Percentiles rank a stretch among this genome's conserved stretches.
These are phyloP conservation scores for Orchestes rusci DNA, from an alignment of 2,888 invertebrate genomes.

Conservation along the genomic window DNA sequence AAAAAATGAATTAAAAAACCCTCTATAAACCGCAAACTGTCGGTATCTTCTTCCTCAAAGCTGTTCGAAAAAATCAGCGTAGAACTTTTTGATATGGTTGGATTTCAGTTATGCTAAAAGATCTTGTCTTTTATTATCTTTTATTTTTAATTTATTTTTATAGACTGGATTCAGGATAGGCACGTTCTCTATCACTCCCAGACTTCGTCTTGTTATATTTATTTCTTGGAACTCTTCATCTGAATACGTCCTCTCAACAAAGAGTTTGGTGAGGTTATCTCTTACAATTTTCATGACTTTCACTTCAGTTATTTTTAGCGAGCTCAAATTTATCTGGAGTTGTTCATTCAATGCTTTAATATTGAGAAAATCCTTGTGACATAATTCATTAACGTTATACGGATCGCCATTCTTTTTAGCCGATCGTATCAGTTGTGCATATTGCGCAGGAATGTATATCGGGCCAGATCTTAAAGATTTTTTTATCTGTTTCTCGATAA, in stretches of 20 bases:
- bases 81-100: conserved; percentile 8
- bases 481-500: conserved; percentile 24
- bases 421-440: conserved; percentile 15
- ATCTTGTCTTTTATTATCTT: conserved; percentile 6
- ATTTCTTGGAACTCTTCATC: conserved; percentile 4
- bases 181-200: background rate
- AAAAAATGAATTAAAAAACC: too few relatives aligned
- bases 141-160: conserved; percentile 6
- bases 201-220: conserved; percentile 6
- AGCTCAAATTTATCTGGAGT: conserved; percentile 4
- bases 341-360: conserved; percentile 4
- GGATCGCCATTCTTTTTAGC: conserved; percentile 22
- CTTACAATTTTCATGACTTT: conserved; percentile 4
- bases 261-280: conserved; percentile 1
- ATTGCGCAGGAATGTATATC: conserved; percentile 22
- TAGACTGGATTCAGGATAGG: conserved; percentile 5
- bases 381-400: conserved; percentile 3
- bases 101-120: conserved; percentile 1
- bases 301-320: conserved; percentile 7
- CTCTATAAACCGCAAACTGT: too few relatives aligned
- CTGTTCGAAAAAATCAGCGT: conserved; percentile 6
- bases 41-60: too few relatives aligned
- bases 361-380: background rate
- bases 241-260: conserved; percentile 4
- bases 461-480: conserved; percentile 20